Evolutionary conservation across 2,113 vertebrate genomes (phyloP), one percentile per base, ranked within the genome.

Genomic region (Hypomesus transpacificus): DNA sequence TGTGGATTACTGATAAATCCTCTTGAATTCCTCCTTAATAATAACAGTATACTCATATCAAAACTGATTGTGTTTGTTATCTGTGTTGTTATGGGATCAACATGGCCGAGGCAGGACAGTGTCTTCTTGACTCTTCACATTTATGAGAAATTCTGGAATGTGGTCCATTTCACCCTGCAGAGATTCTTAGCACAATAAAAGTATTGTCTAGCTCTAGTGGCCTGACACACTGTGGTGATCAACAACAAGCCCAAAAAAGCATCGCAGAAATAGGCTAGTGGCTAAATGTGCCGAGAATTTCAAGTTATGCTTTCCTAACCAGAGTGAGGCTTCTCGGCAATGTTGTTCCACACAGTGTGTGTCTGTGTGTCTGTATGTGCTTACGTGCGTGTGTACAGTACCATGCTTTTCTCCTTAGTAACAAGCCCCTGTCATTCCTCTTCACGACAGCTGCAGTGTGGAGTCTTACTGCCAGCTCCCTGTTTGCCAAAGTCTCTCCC

Each of bases 401-500:
- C 58, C 20, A 69, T 28, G 52, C 18, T 68, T 71, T 86, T 79
- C 76, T 80, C 71, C 79, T 78, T 68, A 72, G 64, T 66, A 76
- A 77, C 77, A 87, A 71, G 56, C 68, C 75, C 65, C 58, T 70
- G 31, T 82, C 78, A 78, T 76, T 73, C 6, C 0, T 52, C 58
- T 80, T 75, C 74, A 77, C 77, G 77, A 86, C 89, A 90, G 87
- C 87, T 90, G 87, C 87, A 80, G 75, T 82, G 39, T 16, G 74
- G 57, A 78, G 79, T 80, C 74, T 52, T 67, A 20, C 71, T 76
- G 71, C 77, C 76, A 82, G 78, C 1, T 1, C 17, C 0, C 58
- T 70, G 69, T 77, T 69, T 74, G 76, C 81, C 86, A 87, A 81
- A 86, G 83, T 56, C 75, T 46, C 79, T 46, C 79, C 39, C 9